Percentiles rank a stretch among this genome's conserved stretches.
Evolutionary conservation across 2,113 vertebrate genomes (phyloP).

Genomic region (Pangasianodon hypophthalmus): DNA sequence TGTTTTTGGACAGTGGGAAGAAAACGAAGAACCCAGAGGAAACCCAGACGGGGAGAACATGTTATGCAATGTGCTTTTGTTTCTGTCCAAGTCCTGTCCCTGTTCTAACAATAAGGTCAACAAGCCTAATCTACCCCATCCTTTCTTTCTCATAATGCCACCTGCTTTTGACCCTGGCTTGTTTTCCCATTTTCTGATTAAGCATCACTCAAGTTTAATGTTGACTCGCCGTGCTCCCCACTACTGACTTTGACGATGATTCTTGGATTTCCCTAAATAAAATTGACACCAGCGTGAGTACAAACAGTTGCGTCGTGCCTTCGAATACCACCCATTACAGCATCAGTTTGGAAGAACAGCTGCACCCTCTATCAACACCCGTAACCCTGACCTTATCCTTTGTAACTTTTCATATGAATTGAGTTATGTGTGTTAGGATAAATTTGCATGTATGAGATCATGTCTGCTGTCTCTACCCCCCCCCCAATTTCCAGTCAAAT

Average conservation of each 20-base stretch:
- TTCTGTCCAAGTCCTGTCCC: neutral
- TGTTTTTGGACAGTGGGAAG: neutral
- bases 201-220: neutral
- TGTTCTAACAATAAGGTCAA: neutral
- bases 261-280: neutral
- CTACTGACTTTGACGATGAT: neutral
- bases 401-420: neutral
- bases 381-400: neutral
- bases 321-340: neutral
- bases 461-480: neutral
- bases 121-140: neutral
- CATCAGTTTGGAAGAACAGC: neutral
- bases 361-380: neutral
- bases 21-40: neutral
- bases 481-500: neutral
- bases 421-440: neutral
- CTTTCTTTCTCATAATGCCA: too few species aligned
- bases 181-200: neutral
- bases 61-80: neutral
- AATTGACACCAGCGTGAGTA: neutral
- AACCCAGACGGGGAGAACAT: neutral
- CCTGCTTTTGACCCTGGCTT: neutral
- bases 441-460: neutral
- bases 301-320: neutral
- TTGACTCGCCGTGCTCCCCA: neutral